A percentile compares a stretch with the other conserved stretches of the same genome.
These are phyloP conservation scores for Xylophagus ater DNA, from an alignment of 2,888 invertebrate species.

Conservation along the genomic window DNA sequence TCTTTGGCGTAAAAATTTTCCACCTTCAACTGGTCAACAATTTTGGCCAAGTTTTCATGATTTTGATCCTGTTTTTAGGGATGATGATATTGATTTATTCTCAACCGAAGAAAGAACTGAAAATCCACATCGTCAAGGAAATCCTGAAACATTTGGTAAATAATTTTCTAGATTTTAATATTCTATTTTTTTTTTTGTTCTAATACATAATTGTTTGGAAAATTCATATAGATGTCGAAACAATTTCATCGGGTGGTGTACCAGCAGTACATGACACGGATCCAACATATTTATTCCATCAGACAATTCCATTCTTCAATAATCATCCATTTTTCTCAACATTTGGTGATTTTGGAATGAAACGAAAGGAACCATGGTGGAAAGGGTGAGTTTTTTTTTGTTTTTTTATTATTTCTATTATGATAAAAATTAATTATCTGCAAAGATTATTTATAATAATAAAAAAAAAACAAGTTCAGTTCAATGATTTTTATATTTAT, in stretches of 20 bases:
- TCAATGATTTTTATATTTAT: neutral
- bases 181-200: neutral
- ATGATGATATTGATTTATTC: conserved; percentile 9
- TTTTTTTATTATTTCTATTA: neutral
- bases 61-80: conserved; percentile 17
- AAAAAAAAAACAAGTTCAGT: neutral
- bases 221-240: conserved; percentile 27
- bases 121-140: conserved; percentile 5
- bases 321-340: conserved; percentile 33
- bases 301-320: conserved; percentile 34
- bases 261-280: conserved; percentile 21
- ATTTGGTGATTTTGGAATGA: conserved; percentile 33
- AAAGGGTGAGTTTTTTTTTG: conserved; percentile 32
- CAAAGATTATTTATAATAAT: neutral
- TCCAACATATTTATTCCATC: conserved; percentile 31
- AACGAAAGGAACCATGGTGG: conserved; percentile 34
- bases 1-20: conserved; percentile 15
- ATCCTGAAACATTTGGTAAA: conserved; percentile 14
- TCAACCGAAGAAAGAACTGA: conserved; percentile 14
- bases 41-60: conserved; percentile 16
- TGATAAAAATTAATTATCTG: neutral
- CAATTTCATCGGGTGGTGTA: conserved; percentile 29
- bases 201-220: neutral
- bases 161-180: neutral
- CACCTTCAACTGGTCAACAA: conserved; percentile 10